These are phyloP conservation scores for Trichopoda pennipes DNA, from an alignment of 2,888 invertebrate species.

Conservation along the genomic window DNA sequence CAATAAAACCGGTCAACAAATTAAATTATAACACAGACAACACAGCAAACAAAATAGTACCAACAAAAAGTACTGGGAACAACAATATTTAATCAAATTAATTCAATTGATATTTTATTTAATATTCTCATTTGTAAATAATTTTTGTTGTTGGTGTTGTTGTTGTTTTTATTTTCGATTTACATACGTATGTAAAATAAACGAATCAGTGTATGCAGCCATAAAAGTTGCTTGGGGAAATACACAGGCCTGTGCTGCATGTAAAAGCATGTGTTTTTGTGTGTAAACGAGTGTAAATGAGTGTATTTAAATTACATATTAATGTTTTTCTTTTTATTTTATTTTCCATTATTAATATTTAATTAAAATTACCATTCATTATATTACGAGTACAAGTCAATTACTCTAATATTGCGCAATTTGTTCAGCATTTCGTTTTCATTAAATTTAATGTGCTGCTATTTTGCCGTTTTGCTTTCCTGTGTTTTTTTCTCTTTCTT, in stretches of 20 bases:
- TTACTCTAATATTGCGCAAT: slow-evolving; percentile 72
- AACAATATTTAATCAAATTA: slow-evolving; percentile 40
- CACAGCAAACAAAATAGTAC: neutral
- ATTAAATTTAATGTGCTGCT: slow-evolving; percentile 64
- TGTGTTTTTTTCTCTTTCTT: neutral
- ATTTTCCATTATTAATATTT: slow-evolving; percentile 53
- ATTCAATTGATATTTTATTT: slow-evolving; percentile 67
- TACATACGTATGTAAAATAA: too few species aligned
- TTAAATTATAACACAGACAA: slow-evolving; percentile 26
- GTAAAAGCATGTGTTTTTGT: neutral
- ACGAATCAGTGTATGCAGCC: too few species aligned
- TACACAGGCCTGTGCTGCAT: too few species aligned
- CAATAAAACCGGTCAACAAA: slow-evolving; percentile 2
- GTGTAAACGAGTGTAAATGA: neutral
- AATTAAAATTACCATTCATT: slow-evolving; percentile 68
- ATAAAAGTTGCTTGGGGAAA: too few species aligned
- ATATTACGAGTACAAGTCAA: slow-evolving; percentile 68
- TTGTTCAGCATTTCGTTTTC: slow-evolving; percentile 67
- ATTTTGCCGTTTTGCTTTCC: too few species aligned
- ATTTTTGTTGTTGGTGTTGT: neutral
- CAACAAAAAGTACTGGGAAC: neutral
- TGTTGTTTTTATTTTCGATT: too few species aligned
- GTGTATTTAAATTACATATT: neutral
- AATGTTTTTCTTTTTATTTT: neutral
- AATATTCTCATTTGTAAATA: slow-evolving; percentile 62